Percentiles rank a stretch among this genome's conserved stretches.
Evolutionary conservation across 2,888 invertebrate genomes (phyloP).

Genomic region (Drosophila histrio): DNA sequence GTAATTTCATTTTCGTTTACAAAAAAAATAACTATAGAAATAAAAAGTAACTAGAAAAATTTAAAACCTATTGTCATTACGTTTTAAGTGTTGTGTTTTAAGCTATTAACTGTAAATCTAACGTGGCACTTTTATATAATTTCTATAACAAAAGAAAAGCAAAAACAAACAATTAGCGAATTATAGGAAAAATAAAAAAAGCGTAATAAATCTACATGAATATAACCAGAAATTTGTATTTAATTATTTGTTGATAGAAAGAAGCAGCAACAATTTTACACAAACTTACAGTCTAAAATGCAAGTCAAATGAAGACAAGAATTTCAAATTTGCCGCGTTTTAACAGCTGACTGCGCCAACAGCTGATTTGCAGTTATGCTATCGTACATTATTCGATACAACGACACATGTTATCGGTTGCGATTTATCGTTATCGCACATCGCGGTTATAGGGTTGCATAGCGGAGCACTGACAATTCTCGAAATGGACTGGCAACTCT

Average conservation of each 20-base stretch:
- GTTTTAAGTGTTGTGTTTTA: conserved; percentile 63
- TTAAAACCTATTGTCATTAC: conserved; percentile 33
- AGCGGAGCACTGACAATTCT: conserved; percentile 13
- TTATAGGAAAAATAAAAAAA: conserved; percentile 52
- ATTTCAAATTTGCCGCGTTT: conserved; percentile 6
- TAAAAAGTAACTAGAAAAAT: conserved; percentile 17
- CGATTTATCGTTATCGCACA: background rate
- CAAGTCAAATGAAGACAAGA: background rate
- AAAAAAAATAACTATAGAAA: too few relatives aligned
- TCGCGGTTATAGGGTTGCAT: conserved; percentile 27
- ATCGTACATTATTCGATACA: background rate
- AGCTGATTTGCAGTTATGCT: background rate
- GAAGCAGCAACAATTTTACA: background rate
- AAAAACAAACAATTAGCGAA: conserved; percentile 47
- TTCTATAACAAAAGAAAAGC: conserved; percentile 34
- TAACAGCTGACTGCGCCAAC: background rate
- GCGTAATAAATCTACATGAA: conserved; percentile 44
- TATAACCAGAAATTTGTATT: background rate
- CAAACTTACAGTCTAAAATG: background rate
- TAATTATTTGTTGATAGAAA: background rate
- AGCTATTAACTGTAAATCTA: conserved; percentile 47
- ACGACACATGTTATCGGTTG: background rate
- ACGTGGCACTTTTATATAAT: conserved; percentile 54
- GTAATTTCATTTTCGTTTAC: background rate
- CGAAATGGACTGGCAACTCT: conserved; percentile 48